These are phyloP conservation scores for Schizopygopsis pylzovi DNA, from an alignment of 2,797 vertebrate genomes.

Conservation along the genomic window DNA sequence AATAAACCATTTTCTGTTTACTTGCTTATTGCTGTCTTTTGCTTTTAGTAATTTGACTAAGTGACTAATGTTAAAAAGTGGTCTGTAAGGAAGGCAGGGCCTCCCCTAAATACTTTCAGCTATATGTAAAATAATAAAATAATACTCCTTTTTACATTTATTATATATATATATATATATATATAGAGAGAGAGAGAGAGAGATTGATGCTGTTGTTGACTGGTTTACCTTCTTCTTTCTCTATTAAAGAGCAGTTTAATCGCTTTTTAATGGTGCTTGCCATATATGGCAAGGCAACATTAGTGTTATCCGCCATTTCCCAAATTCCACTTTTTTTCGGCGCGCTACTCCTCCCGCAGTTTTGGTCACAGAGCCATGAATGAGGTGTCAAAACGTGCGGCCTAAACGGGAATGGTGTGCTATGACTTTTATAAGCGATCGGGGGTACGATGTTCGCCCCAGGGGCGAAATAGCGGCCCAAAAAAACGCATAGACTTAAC, in stretches of 20 bases:
- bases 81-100: not conserved
- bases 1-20: conserved; percentile 27
- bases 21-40: not conserved
- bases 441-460: too few species aligned
- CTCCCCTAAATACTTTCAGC: not conserved
- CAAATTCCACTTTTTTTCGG: too few species aligned
- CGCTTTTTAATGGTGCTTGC: not conserved
- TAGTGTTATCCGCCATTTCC: too few species aligned
- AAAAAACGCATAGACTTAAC: too few species aligned
- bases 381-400: too few species aligned
- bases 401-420: too few species aligned
- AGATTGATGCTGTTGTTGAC: not conserved
- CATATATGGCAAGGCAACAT: too few species aligned
- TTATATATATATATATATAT: not conserved
- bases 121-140: not conserved
- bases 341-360: too few species aligned
- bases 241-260: conserved; percentile 35
- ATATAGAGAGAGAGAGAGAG: too few species aligned
- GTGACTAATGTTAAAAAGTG: not conserved
- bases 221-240: not conserved
- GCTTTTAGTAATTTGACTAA: not conserved
- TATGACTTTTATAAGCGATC: too few species aligned
- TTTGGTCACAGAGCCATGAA: too few species aligned
- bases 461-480: too few species aligned
- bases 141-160: not conserved